phyloP scores from a whole-genome alignment of 2,797 vertebrate species.

The Syngnathus rostellatus region DNA sequence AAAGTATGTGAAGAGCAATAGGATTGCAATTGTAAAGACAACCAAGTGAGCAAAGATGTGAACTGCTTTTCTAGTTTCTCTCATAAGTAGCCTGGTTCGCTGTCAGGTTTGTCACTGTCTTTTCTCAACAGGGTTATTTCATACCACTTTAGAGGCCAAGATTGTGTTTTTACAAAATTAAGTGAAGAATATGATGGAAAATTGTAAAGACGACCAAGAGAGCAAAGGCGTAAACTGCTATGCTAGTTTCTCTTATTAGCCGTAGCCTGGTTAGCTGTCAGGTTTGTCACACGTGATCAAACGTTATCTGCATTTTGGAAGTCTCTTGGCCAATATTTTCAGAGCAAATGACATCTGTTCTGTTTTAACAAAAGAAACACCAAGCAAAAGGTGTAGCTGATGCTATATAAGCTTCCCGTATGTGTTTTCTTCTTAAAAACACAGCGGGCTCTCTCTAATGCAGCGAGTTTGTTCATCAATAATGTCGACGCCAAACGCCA shows the following conservation, averaged over 20 bases:
- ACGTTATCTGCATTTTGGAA: not conserved
- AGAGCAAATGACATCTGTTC: not conserved
- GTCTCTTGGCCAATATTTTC: not conserved
- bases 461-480: conserved; percentile 36
- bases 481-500: conserved; percentile 29
- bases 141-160: conserved; percentile 34
- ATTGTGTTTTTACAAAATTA: conserved; percentile 39
- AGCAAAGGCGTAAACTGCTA: not conserved
- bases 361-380: not conserved
- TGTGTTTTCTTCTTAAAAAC: conserved; percentile 8
- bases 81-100: not conserved
- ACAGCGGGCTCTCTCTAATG: conserved; percentile 21
- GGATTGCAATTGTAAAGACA: not conserved
- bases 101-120: not conserved
- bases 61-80: not conserved
- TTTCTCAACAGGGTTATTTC: conserved; percentile 43
- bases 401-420: not conserved
- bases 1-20: conserved; percentile 25
- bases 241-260: not conserved
- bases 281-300: not conserved
- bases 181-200: conserved; percentile 10
- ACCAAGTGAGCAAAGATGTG: not conserved
- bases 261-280: not conserved
- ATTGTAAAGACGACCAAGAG: not conserved
- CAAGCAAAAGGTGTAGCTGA: not conserved